Percentiles rank a stretch among this genome's conserved stretches.
These are phyloP conservation scores for Eilema griseolum DNA, from an alignment of 2,888 invertebrate species.

Conservation along the genomic window DNA sequence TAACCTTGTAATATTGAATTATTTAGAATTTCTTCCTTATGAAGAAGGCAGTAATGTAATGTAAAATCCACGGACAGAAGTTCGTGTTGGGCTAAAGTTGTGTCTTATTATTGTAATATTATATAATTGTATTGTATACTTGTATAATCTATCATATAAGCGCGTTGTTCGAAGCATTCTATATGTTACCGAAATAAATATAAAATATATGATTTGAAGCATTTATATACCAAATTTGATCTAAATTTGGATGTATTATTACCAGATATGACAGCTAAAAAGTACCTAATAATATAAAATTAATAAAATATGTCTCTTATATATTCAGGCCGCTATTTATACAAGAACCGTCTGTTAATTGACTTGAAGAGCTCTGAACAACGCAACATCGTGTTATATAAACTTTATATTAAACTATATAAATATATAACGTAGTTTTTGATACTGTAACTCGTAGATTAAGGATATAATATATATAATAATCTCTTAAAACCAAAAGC, in stretches of 20 bases:
- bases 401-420: slow-evolving; percentile 39
- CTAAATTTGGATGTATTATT: too few species aligned
- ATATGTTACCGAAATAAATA: neutral
- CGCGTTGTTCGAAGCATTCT: slow-evolving; percentile 30
- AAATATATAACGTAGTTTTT: slow-evolving; percentile 49
- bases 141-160: slow-evolving; percentile 36
- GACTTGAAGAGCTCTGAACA: slow-evolving; percentile 30
- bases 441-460: slow-evolving; percentile 45
- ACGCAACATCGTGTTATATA: slow-evolving; percentile 30
- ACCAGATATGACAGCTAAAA: neutral
- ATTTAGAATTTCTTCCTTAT: slow-evolving; percentile 11
- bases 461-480: slow-evolving; percentile 18
- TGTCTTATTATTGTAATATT: slow-evolving; percentile 68
- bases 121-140: slow-evolving; percentile 38
- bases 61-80: slow-evolving; percentile 30
- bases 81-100: slow-evolving; percentile 62
- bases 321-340: neutral
- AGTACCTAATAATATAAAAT: neutral
- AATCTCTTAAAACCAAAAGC: slow-evolving; percentile 53
- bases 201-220: neutral
- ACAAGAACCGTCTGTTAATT: neutral
- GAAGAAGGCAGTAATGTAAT: slow-evolving; percentile 20
- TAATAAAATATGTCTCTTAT: neutral
- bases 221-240: neutral
- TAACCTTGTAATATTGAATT: slow-evolving; percentile 10